Base-by-base conservation (phyloP, 1,140 invertebrate genomes). In the Papilio xuthus region DNA sequence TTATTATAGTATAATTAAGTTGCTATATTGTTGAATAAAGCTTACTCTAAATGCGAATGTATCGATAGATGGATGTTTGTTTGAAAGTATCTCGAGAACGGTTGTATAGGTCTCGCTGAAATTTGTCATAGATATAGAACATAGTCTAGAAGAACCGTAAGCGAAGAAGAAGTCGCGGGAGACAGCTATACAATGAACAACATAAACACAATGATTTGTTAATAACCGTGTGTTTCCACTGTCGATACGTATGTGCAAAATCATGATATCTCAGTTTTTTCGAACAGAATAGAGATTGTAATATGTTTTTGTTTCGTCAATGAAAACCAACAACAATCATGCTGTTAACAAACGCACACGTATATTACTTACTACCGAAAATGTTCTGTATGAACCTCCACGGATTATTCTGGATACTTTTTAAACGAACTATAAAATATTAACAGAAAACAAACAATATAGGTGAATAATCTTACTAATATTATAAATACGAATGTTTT, bases 361-460 rank as follows among this genome's bases (percentile, higher is more conserved):
- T 32, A 79, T 75, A 78, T 69, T 84, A 91, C 86, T 90, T 91
- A 90, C 88, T 88, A 85, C 80, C 71, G 81, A 88, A 87, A 53
- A 90, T 75, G 73, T 82, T 80, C 70, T 80, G 80, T 44, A 89
- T 69, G 83, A 73, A 87, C 73, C 71, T 81, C 85, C 82, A 83
- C 28, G 85, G 87, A 78, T 79, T 80, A 81, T 82, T 84, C 79
- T 80, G 80, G 76, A 83, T 85, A 72, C 73, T 77, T 79, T 81
- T 88, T 60, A 85, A 41, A 56, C 80, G 82, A 69, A 63, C 85
- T 87, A 88, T 80, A 85, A 90, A 85, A 32, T 37, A 67, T 60
- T 28, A 28, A 67, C 74, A 77, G 81, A 85, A 85, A 81, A 89
- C 83, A 82, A 80, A 80, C 79, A 80, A 86, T 37, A 80, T 72